phyloP scores from a whole-genome alignment of 1,140 invertebrate genomes.

The Euglossa dilemma region DNA sequence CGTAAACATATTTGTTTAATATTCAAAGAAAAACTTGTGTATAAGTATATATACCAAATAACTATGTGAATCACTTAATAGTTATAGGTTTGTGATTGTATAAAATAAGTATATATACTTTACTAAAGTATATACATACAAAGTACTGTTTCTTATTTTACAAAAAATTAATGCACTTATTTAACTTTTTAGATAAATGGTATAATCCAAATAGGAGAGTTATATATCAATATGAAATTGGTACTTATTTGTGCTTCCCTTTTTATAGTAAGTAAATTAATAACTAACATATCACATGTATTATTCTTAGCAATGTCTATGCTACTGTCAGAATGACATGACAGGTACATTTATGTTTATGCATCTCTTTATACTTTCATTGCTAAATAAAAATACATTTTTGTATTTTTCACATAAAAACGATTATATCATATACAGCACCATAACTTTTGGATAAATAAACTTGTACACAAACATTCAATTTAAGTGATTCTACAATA shows the following conservation, averaged over 20 bases:
- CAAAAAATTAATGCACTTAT: too few relatives aligned
- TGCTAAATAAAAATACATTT: conserved; percentile 63
- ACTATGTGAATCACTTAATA: not conserved
- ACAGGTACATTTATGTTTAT: conserved; percentile 11
- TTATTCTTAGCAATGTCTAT: not conserved
- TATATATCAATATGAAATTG: too few relatives aligned
- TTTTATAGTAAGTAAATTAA: too few relatives aligned
- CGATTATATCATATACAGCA: conserved; percentile 35
- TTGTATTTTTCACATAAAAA: conserved; percentile 46
- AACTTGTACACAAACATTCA: conserved; percentile 26
- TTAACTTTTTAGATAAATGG: too few relatives aligned
- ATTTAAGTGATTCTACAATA: conserved; percentile 16
- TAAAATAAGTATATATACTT: too few relatives aligned
- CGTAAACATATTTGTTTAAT: conserved; percentile 7
- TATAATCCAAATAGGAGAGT: too few relatives aligned
- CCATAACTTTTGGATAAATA: conserved; percentile 37
- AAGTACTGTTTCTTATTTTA: too few relatives aligned
- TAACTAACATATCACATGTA: too few relatives aligned
- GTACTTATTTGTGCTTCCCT: too few relatives aligned
- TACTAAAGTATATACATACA: too few relatives aligned
- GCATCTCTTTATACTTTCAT: conserved; percentile 16
- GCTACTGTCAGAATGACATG: conserved; percentile 15
- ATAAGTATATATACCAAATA: conserved; percentile 2
- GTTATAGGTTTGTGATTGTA: too few relatives aligned
- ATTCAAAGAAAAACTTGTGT: not conserved